Base-by-base conservation (phyloP, 2,888 invertebrate genomes). In the Drosophila pullipes region DNA sequence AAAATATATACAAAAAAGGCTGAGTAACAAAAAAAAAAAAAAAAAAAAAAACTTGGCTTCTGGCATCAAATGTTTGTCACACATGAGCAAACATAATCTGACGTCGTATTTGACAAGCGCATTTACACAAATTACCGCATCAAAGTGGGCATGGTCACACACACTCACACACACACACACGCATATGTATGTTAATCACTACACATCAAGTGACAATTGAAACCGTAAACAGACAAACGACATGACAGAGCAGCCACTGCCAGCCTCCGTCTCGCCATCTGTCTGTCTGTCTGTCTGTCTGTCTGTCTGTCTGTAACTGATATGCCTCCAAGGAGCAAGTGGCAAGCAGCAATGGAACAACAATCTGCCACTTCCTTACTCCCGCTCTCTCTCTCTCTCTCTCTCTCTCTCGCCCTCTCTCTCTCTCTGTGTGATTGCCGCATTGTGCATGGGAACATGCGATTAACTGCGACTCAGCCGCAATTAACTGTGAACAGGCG, bases 191-290 rank as follows among this genome's bases (percentile, higher is more conserved):
- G 88, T 87, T 85, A 87, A 87, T 88, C 88, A 88, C 83, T 85
- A 82, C 81, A 88, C 88, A 89, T 85, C 90, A 85, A 89, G 88
- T 82, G 90, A 89, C 87, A 89, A 87, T 87, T 85, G 85, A 89
- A 85, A 81, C 88, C 88, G 81, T 88, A 87, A 89, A 88, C 90
- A 89, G 90, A 80, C 88, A 87, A 85, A 89, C 80, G 72, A 73
- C 84, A 78, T 85, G 74, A 69, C 76, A 86, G 70, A 78, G 62
- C 74, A 74, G 33, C 52, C 57, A n/a, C 65, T 47, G 64, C 2
- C 49, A 59, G 64, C 3, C 55, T 68, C 18, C 25, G 4, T 31
- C 25, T 25, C 54, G 35, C 11, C 22, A 9, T 35, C 4, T 22
- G 9, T 25, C 35, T 13, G 22, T 16, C 16, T 53, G 33, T 16